These are phyloP conservation scores for Dolomedes plantarius DNA, from an alignment of 2,888 invertebrate species.

Conservation along the genomic window DNA sequence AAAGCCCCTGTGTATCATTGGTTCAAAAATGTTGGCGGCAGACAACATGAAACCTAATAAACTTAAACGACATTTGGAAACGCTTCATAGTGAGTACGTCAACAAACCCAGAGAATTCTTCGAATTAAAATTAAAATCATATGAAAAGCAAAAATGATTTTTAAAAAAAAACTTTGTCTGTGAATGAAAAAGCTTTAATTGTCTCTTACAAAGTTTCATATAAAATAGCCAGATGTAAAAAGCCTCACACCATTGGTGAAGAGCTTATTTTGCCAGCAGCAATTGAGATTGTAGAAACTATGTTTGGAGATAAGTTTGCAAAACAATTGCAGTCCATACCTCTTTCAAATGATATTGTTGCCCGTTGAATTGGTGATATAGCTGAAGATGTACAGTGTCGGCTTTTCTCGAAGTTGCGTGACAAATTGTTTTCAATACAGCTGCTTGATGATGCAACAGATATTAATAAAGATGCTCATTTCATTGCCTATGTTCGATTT, in stretches of 20 bases:
- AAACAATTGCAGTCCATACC: slow-evolving; percentile 20
- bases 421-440: slow-evolving; percentile 52
- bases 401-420: slow-evolving; percentile 47
- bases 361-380: slow-evolving; percentile 54
- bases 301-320: slow-evolving; percentile 10
- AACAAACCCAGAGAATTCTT: no score
- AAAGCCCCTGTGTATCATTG: no score
- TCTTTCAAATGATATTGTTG: slow-evolving; percentile 50
- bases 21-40: no score
- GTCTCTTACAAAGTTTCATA: slow-evolving; percentile 47
- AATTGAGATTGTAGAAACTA: slow-evolving; percentile 25
- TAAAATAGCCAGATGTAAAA: slow-evolving; percentile 59
- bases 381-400: slow-evolving; percentile 58
- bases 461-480: no score
- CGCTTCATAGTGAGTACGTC: no score
- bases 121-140: no score
- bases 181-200: slow-evolving; percentile 39
- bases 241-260: slow-evolving; percentile 37
- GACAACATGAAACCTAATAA: no score
- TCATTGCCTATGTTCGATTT: no score
- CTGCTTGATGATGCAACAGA: no score
- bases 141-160: no score
- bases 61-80: no score
- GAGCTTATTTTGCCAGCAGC: background rate
- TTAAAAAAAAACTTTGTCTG: no score